A percentile compares a stretch with the other conserved stretches of the same genome.
These are phyloP conservation scores for Saxidomus purpurata DNA, from an alignment of 1,140 invertebrate genomes.

Conservation along the genomic window DNA sequence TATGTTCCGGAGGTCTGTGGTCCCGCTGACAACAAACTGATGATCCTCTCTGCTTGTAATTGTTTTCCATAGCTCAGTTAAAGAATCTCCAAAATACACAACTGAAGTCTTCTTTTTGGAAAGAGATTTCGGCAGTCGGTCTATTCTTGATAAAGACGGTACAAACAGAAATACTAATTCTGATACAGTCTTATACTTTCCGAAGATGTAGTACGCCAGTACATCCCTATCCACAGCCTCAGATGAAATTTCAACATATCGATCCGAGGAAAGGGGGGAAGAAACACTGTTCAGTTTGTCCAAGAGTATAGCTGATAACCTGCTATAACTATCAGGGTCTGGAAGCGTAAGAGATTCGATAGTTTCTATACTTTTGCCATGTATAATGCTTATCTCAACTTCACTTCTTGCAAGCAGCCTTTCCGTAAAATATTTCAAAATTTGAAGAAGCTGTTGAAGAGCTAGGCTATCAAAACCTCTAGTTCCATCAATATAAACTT, in stretches of 20 bases:
- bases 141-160: neutral
- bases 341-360: neutral
- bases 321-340: too few relatives aligned
- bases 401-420: neutral
- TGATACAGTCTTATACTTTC: neutral
- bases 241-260: too few relatives aligned
- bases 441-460: neutral
- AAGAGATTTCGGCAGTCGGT: neutral
- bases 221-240: neutral
- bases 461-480: too few relatives aligned
- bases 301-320: too few relatives aligned
- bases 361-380: neutral
- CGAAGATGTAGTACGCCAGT: neutral
- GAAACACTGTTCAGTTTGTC: too few relatives aligned
- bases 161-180: neutral
- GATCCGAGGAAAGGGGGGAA: too few relatives aligned
- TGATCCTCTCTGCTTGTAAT: neutral
- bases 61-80: neutral
- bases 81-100: neutral
- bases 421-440: neutral
- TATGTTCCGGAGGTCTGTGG: neutral
- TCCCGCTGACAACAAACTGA: neutral
- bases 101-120: neutral
- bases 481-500: too few relatives aligned
- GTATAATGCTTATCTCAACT: neutral